These are phyloP conservation scores for Chaunax sp. DNA, from an alignment of 2,797 vertebrate genomes.

Conservation along the genomic window DNA sequence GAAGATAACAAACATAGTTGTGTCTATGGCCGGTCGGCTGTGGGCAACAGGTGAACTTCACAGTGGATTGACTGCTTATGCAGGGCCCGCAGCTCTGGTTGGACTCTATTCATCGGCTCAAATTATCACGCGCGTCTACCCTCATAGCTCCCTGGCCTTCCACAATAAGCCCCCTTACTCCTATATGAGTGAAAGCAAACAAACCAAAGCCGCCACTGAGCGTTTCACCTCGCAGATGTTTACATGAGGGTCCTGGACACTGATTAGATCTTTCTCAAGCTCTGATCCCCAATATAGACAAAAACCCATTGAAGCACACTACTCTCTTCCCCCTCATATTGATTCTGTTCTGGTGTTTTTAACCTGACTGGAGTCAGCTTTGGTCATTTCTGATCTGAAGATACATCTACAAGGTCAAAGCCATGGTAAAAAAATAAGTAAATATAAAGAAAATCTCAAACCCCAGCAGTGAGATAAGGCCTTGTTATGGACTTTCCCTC, in stretches of 20 bases:
- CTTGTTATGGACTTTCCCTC: constrained; percentile 2
- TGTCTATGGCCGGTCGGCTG: constrained; percentile 61
- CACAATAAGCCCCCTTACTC: constrained; percentile 47
- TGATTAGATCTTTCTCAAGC: constrained; percentile 60
- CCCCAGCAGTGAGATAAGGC: neutral
- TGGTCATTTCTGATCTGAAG: neutral
- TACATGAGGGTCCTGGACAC: constrained; percentile 55
- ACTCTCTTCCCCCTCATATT: neutral
- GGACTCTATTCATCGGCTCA: constrained; percentile 42
- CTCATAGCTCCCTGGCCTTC: constrained; percentile 22
- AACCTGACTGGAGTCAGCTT: neutral
- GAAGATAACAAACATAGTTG: constrained; percentile 82
- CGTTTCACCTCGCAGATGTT: constrained; percentile 51
- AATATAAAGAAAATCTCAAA: no score
- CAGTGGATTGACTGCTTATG: constrained; percentile 51
- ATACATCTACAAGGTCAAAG: neutral
- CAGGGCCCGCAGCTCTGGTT: constrained; percentile 54
- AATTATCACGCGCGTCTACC: constrained; percentile 37
- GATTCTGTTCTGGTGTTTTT: neutral
- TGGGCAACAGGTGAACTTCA: constrained; percentile 81
- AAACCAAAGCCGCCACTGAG: constrained; percentile 42
- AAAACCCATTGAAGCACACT: constrained; percentile 31
- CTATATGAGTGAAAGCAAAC: constrained; percentile 61
- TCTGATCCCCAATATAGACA: constrained; percentile 49
- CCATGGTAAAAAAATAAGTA: no score